Percentiles rank a stretch among this genome's conserved stretches.
These are phyloP conservation scores for Anseranas semipalmata DNA, from an alignment of 2,113 vertebrate species.

Conservation along the genomic window DNA sequence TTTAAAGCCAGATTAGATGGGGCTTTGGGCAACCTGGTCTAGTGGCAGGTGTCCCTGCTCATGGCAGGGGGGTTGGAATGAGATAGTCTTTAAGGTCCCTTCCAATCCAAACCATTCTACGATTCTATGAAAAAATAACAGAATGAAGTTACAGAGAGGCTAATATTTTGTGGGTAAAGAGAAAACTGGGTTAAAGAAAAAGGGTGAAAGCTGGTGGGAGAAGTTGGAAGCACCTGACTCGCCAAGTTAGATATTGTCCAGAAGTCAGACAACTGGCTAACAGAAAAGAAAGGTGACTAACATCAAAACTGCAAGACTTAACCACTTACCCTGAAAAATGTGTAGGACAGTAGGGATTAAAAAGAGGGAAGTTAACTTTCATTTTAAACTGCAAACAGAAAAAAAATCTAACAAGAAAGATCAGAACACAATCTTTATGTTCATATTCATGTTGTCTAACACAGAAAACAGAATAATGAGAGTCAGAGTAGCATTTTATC, in stretches of 20 bases:
- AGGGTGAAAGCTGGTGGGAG: neutral
- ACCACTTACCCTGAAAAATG: neutral
- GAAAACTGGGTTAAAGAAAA: neutral
- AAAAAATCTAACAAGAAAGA: neutral
- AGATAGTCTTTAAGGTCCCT: no score
- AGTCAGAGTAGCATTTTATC: neutral
- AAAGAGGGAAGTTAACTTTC: neutral
- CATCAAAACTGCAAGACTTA: neutral
- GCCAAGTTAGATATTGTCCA: neutral
- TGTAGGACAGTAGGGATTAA: neutral
- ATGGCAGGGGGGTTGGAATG: no score
- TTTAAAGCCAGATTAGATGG: no score
- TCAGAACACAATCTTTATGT: neutral
- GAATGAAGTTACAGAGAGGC: neutral
- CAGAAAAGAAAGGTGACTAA: neutral
- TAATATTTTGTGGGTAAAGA: neutral
- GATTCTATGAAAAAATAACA: no score
- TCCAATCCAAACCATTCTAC: no score
- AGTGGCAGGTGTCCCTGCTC: no score
- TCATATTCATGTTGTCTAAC: neutral
- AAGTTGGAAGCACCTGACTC: rapidly evolving
- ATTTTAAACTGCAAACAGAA: neutral
- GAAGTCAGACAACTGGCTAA: neutral
- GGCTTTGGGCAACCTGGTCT: no score
- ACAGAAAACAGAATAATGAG: neutral